Evolutionary conservation across 2,113 vertebrate genomes (phyloP), one percentile per base, ranked within the genome.

Genomic region (Aspiorhynchus laticeps): DNA sequence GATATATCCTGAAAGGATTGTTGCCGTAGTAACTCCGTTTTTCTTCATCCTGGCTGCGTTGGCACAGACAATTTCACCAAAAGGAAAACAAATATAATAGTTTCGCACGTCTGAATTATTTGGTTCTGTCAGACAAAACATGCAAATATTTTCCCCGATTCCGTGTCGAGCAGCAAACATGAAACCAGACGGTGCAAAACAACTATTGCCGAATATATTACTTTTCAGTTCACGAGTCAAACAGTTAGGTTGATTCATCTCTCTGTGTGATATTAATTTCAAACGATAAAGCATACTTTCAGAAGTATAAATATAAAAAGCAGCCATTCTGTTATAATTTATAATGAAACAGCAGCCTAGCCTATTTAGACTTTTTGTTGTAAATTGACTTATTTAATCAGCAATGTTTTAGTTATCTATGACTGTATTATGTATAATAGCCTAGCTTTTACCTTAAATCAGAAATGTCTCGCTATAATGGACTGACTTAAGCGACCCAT

Each of bases 11-110:
- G 78, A 85, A 96, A 96, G 96, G 95, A 96, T 96, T 97, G 97
- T 98, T 98, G 96, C 97, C 97, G 96, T 97, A 97, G 97, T 96
- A 97, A 97, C 97, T 96, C 95, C 94, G 96, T 95, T 97, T 96
- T 97, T 96, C 96, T 96, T 95, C 95, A 73, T 82, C 38, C 79
- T 96, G 95, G 95, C 95, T 95, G 93, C 95, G 95, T 96, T 96
- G 95, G 96, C 96, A 96, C 94, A 95, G 93, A 96, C 95, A 93
- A 96, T 96, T 95, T 96, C 95, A 95, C 95, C 96, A 95, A 95
- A 96, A 96, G 95, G 96, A 97, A 96, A 95, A 84, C 95, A 95
- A 95, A 96, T 94, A 96, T 95, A 96, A 97, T 96, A 96, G 96
- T 96, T 97, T 97, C 96, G 95, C 96, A 97, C 96, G 94, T 97